Evolutionary conservation across 64 coral and sea anemone genomes (phyloP).

Genomic region (Stichodactyla mertensii): DNA sequence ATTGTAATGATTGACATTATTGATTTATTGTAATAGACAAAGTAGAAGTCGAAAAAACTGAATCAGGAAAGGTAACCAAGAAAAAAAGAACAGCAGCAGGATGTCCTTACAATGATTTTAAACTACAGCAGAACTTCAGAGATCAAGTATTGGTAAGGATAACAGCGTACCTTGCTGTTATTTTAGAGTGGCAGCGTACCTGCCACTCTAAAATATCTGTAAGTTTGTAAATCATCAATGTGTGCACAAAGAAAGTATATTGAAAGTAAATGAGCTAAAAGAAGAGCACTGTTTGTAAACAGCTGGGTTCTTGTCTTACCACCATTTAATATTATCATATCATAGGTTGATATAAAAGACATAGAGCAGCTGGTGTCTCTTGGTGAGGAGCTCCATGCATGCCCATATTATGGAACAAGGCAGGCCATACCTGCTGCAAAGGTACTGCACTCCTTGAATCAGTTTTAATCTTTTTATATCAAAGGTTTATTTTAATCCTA

Average conservation of each 20-base stretch:
- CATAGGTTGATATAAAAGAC: constrained; percentile 74
- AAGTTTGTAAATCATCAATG: not conserved
- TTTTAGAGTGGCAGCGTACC: too few relatives aligned
- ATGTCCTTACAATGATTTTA: constrained; percentile 71
- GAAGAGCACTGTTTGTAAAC: too few relatives aligned
- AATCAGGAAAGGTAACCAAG: constrained; percentile 57
- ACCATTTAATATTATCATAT: not conserved
- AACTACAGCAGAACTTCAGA: constrained; percentile 66
- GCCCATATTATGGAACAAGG: constrained; percentile 95
- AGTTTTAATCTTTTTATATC: not conserved
- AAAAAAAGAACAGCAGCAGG: constrained; percentile 65
- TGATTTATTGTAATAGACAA: not conserved
- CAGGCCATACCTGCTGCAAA: constrained; percentile 83
- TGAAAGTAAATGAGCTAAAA: too few relatives aligned
- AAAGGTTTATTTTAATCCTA: not conserved
- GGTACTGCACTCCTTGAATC: constrained; percentile 14
- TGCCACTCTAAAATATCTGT: not conserved
- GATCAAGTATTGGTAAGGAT: constrained; percentile 68
- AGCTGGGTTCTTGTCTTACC: too few relatives aligned
- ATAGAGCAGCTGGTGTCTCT: constrained; percentile 86
- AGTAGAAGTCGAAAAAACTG: constrained; percentile 46
- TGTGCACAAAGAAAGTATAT: too few relatives aligned
- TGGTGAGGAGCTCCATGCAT: constrained; percentile 79
- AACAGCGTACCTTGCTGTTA: not conserved
- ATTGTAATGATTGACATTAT: not conserved